Evolutionary conservation across 2,888 invertebrate genomes (phyloP).

Genomic region (Mylabris sibirica): DNA sequence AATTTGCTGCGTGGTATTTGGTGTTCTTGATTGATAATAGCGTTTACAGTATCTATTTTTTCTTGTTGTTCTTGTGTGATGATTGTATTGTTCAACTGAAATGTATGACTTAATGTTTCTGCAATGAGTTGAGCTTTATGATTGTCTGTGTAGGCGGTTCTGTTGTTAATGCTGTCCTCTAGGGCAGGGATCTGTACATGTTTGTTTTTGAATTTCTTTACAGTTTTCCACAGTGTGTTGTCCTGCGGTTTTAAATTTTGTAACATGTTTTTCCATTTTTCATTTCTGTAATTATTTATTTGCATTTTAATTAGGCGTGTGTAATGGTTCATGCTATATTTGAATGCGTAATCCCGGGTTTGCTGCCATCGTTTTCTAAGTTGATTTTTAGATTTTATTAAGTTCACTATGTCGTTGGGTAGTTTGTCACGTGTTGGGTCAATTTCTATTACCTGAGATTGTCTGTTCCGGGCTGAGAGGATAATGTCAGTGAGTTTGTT

Average conservation of each 20-base stretch:
- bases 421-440: neutral
- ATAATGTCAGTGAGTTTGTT: neutral
- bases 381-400: constrained; percentile 6
- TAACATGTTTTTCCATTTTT: constrained; percentile 10
- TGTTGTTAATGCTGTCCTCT: neutral
- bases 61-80: neutral
- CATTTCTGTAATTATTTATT: neutral
- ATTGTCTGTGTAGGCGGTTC: neutral
- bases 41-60: neutral
- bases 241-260: neutral
- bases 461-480: neutral
- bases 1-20: neutral
- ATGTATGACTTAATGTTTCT: neutral
- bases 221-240: neutral
- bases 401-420: neutral
- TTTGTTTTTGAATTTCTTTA: constrained; percentile 7
- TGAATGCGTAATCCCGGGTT: neutral
- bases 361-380: neutral
- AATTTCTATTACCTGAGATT: neutral
- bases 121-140: constrained; percentile 2
- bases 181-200: neutral
- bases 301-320: neutral
- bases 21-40: neutral
- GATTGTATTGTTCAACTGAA: neutral
- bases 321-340: neutral